Base-by-base conservation (phyloP, 2,113 vertebrate species). In the Glaucomys volans region DNA sequence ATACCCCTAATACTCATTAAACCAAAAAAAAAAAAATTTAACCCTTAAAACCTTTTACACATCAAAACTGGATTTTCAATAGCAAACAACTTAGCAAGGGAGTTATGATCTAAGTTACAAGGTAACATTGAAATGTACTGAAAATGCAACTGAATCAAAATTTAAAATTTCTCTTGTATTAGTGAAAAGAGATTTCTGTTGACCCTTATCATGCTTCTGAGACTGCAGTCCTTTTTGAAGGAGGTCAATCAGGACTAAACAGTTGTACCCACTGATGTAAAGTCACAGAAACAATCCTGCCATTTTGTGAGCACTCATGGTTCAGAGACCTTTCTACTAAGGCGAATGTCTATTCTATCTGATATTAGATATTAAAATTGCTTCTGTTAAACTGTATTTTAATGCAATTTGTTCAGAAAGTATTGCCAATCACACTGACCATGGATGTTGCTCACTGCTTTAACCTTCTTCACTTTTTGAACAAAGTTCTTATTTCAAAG, bases 71-170 rank as follows among this genome's bases (percentile, higher is more conserved):
- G 5, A 74, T 83, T 72, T 89, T 90, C 69, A 64, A 24, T 82
- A 79, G 20, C 26, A 93, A 90, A 90, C 35, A 77, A 59, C 11
- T 40, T 54, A 74, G 54, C 69, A 71, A 91, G 72, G 16, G 64
- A 28, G 3, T 74, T 79, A 59, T 40, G 44, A 69, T 20, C 26
- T 32, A 91, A 47, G 8, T 22, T 80, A 11, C 8, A 59, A 62
- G 35, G 54, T 8, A 50, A n/a, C n/a, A 76, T 12, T 54, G 13
- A 69, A 93, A 84, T 64, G 12, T 1, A 57, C 54, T 86, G 8
- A 81, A 47, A 84, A n/a, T 96, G 57, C 35, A 74, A 89, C 24
- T 67, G 20, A 91, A 47, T 91, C 95, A 80, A 59, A 42, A 69
- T 40, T 18, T 74, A 66, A 83, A 79, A 30, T 64, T 82, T 86